phyloP scores from a whole-genome alignment of 2,113 vertebrate genomes.

The Paracanthobrama guichenoti region DNA sequence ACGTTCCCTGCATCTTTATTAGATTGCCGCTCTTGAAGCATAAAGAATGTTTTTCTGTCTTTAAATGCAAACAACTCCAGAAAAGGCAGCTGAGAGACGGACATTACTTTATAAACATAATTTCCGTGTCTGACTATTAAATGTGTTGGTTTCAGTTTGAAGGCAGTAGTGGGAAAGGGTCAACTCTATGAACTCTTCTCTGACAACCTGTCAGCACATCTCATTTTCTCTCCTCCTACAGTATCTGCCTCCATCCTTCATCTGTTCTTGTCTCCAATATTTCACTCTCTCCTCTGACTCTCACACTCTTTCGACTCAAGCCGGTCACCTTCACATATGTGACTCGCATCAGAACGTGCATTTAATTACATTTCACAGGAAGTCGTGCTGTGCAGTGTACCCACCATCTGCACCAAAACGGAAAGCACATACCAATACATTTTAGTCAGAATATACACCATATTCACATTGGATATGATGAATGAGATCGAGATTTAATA shows the following conservation, averaged over 20 bases:
- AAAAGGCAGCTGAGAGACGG: constrained; percentile 26
- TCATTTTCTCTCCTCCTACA: background rate
- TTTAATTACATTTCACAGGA: background rate
- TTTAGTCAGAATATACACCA: background rate
- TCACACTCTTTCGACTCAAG: background rate
- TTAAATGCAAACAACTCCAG: constrained; percentile 33
- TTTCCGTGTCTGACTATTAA: background rate
- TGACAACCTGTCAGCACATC: constrained; percentile 35
- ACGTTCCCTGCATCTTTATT: constrained; percentile 35
- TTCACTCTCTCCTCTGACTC: constrained; percentile 17
- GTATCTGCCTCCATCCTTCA: background rate
- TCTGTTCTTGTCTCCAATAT: constrained; percentile 11
- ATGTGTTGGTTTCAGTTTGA: background rate
- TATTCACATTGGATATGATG: background rate
- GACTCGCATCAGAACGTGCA: background rate
- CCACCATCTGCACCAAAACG: background rate
- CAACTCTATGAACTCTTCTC: constrained; percentile 31
- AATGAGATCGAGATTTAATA: background rate
- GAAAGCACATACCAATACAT: background rate
- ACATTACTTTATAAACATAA: constrained; percentile 39
- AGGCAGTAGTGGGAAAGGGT: constrained; percentile 36
- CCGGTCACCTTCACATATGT: constrained; percentile 13
- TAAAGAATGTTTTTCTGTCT: constrained; percentile 35
- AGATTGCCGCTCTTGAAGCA: constrained; percentile 33
- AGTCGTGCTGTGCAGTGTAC: background rate